Evolutionary conservation across 2,888 invertebrate species (phyloP).

Genomic region (Heliconius hortense): DNA sequence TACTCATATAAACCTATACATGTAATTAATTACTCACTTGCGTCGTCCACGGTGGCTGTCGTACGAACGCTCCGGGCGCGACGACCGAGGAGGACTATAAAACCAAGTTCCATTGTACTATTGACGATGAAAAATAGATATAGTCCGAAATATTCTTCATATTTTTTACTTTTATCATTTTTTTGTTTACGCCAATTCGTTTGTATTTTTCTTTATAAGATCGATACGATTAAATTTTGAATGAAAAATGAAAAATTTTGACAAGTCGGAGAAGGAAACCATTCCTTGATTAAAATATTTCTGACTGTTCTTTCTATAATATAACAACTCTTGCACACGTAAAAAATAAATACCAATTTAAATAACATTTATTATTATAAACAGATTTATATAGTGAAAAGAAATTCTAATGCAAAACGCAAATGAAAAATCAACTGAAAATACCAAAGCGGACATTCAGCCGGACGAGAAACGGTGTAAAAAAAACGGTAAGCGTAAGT

Average conservation of each 20-base stretch:
- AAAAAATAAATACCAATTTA: background rate
- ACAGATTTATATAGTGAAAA: background rate
- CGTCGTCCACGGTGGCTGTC: conserved; percentile 4
- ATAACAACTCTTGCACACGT: background rate
- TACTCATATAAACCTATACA: background rate
- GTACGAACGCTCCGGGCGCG: conserved; percentile 13
- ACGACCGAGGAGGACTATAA: background rate
- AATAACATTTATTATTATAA: background rate
- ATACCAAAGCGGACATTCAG: conserved; percentile 13
- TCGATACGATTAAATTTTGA: background rate
- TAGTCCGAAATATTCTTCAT: conserved; percentile 18
- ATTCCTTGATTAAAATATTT: conserved; percentile 12
- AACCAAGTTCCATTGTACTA: conserved; percentile 1
- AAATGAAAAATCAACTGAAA: conserved; percentile 9
- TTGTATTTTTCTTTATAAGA: background rate
- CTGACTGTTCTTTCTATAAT: conserved; percentile 1
- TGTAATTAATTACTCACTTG: conserved; percentile 15
- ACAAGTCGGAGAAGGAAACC: background rate
- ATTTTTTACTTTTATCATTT: background rate
- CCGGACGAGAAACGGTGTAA: conserved; percentile 15
- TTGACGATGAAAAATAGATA: background rate
- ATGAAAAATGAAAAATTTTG: background rate
- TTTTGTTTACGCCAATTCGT: background rate
- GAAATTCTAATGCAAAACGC: conserved; percentile 8
- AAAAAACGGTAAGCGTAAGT: conserved; percentile 1